Evolutionary conservation across 2,888 invertebrate genomes (phyloP).

Genomic region (Scrobipalpa costella): DNA sequence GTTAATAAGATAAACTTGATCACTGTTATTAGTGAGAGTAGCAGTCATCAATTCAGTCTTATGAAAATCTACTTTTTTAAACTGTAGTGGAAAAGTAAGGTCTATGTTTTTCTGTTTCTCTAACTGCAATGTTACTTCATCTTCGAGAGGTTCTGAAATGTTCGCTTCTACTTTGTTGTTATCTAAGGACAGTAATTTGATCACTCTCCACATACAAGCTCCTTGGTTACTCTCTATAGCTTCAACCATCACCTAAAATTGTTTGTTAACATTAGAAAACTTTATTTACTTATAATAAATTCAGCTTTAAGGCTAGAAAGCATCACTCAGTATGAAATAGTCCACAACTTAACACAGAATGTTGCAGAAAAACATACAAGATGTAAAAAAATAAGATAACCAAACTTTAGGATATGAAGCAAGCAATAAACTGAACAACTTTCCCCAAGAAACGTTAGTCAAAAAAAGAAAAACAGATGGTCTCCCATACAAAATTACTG

Average conservation of each 20-base stretch:
- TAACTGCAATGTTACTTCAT: conserved; percentile 47
- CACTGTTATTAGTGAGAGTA: conserved; percentile 68
- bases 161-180: not conserved
- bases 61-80: conserved; percentile 69
- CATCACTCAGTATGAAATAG: too few species aligned
- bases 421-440: conserved; percentile 41
- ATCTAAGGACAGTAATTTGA: conserved; percentile 57
- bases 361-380: too few species aligned
- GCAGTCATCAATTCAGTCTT: conserved; percentile 47
- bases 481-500: too few species aligned
- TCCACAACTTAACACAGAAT: too few species aligned
- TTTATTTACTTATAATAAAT: not conserved
- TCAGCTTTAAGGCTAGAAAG: too few species aligned
- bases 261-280: not conserved
- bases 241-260: conserved; percentile 79
- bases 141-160: conserved; percentile 35
- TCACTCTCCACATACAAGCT: conserved; percentile 80
- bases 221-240: conserved; percentile 87
- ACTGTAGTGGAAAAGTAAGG: conserved; percentile 74
- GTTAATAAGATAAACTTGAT: conserved; percentile 64
- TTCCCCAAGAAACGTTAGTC: too few species aligned
- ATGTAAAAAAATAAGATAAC: too few species aligned
- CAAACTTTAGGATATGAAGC: not conserved
- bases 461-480: too few species aligned
- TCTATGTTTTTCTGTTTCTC: conserved; percentile 77